Evolutionary conservation across 1,140 invertebrate genomes (phyloP), one percentile per base, ranked within the genome.

Genomic region (Neuroterus valhalla): DNA sequence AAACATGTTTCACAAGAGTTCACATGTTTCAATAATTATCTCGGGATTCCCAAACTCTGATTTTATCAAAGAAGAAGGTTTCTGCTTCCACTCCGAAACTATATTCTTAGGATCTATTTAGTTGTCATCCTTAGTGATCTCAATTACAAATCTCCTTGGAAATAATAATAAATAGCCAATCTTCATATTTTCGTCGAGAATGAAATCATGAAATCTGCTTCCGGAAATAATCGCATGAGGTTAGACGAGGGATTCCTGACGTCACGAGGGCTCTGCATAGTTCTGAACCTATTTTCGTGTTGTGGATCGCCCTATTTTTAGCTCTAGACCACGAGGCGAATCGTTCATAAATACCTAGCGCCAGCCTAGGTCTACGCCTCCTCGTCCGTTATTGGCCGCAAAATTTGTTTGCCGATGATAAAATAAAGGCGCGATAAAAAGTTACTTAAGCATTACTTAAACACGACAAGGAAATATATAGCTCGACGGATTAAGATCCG

Each of bases 211-310:
- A 62, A 14, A 31, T 23, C 55, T 62, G 31, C 0, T 31, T 23
- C 55, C 55, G 55, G 55, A 62, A 62, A 62, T 62, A 62, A 62
- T 38, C 23, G 3, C 15, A 23, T 62, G n/a, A 38, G n/a, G 15
- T 31, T 38, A 38, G 10, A 62, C 67, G 68, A 70, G 70, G 71
- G 71, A 78, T 75, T 78, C 77, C 77, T 72, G 38, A 71, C n/a
- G n/a, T n/a, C n/a, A 46, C 74, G 67, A 26, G 69, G 55, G 55
- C 31, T 62, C 23, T 62, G 75, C 75, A 66, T 71, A 75, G 70
- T 77, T 79, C 72, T 75, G 70, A 66, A 17, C 78, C 78, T 79
- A 79, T 77, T 74, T 71, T 73, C 75, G 72, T 76, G 44, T 50
- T 48, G 68, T 44, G 71, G 69, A 70, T 68, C 17, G 69, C 67